Percentiles rank a stretch among this genome's conserved stretches.
phyloP scores from a whole-genome alignment of 92 coral and sea anemone species.

The Siderastrea siderea region DNA sequence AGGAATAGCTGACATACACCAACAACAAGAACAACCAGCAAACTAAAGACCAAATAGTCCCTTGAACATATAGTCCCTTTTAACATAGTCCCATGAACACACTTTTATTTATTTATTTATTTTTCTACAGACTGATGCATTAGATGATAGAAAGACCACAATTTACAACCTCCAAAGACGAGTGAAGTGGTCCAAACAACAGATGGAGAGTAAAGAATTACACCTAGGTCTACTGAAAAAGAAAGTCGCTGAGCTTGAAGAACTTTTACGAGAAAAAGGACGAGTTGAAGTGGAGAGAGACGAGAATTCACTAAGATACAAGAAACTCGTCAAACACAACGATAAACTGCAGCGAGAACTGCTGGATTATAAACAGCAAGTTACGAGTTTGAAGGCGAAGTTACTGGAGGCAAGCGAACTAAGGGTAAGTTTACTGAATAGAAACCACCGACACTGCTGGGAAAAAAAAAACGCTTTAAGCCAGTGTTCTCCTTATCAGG shows the following conservation, averaged over 20 bases:
- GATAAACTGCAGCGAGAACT: conserved; percentile 94
- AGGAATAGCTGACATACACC: too few species aligned
- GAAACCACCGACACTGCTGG: background rate
- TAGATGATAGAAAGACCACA: conserved; percentile 95
- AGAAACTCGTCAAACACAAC: conserved; percentile 90
- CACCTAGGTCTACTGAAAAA: conserved; percentile 92
- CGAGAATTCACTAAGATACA: conserved; percentile 89
- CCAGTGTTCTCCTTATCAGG: too few species aligned
- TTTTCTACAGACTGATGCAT: conserved; percentile 85
- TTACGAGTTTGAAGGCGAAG: conserved; percentile 85
- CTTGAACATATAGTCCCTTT: too few species aligned
- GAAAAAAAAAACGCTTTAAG: too few species aligned
- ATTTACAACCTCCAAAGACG: conserved; percentile 95
- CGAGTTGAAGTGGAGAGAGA: conserved; percentile 97
- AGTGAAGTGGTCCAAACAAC: conserved; percentile 98
- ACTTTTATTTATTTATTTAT: background rate
- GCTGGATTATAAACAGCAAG: conserved; percentile 91
- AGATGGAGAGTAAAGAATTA: conserved; percentile 94
- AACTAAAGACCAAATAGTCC: too few species aligned
- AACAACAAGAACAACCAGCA: too few species aligned
- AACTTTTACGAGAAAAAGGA: conserved; percentile 87
- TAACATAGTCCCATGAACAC: background rate
- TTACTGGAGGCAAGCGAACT: conserved; percentile 93
- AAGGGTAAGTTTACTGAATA: conserved; percentile 67
- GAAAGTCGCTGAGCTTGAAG: conserved; percentile 90